Percentiles rank a stretch among this genome's conserved stretches.
Conservation (phyloP, 1,140 invertebrate species). For the Himalopsyche phryganea region DNA sequence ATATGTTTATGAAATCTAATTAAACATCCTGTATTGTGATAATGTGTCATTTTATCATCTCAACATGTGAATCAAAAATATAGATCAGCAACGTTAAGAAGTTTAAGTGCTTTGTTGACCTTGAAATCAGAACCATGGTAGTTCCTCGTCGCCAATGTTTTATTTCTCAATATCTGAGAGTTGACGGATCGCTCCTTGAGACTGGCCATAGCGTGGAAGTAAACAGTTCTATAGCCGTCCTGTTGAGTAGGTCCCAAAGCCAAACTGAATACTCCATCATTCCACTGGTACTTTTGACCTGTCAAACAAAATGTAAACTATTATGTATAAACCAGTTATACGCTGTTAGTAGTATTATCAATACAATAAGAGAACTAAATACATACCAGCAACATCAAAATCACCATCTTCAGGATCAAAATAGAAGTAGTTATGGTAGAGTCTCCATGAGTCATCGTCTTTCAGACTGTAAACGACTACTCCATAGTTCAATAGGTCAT, state of each 20-base stretch:
- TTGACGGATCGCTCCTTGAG: slow-evolving; percentile 64
- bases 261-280: slow-evolving; percentile 68
- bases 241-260: slow-evolving; percentile 55
- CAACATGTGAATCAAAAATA: neutral
- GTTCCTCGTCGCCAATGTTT: slow-evolving; percentile 52
- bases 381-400: slow-evolving; percentile 59
- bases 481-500: slow-evolving; percentile 64
- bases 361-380: no score
- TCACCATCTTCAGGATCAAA: slow-evolving; percentile 68
- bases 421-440: slow-evolving; percentile 72
- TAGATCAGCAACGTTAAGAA: neutral
- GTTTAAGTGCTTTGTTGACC: slow-evolving; percentile 20
- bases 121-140: slow-evolving; percentile 57
- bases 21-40: no score
- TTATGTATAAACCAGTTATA: no score
- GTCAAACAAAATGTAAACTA: no score
- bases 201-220: slow-evolving; percentile 69
- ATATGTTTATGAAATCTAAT: no score
- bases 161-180: slow-evolving; percentile 62
- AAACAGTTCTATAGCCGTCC: slow-evolving; percentile 57
- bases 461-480: slow-evolving; percentile 70
- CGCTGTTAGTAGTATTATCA: no score
- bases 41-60: no score
- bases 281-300: slow-evolving; percentile 67
- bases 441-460: slow-evolving; percentile 69